Evolutionary conservation across 1,140 invertebrate species (phyloP).

Genomic region (Sycophaga agraensis): DNA sequence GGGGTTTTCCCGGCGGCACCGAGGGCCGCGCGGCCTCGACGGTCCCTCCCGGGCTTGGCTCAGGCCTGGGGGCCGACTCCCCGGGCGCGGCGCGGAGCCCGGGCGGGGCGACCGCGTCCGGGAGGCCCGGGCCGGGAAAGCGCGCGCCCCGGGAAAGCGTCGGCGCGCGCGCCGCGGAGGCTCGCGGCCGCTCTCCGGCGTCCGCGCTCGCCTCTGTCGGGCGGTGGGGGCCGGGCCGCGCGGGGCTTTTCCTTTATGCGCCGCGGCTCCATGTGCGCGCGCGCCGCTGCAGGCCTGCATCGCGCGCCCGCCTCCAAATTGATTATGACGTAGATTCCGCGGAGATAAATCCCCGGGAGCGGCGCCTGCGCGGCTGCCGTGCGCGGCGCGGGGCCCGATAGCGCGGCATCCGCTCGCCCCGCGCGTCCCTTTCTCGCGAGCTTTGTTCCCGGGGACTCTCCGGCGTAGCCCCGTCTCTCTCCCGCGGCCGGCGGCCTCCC

Average conservation of each 20-base stretch:
- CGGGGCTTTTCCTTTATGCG: not conserved
- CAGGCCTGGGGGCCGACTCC: too few species aligned
- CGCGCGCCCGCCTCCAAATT: too few species aligned
- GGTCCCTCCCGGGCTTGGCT: not conserved
- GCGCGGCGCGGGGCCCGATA: too few species aligned
- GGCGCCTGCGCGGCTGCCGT: too few species aligned
- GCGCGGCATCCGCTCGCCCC: too few species aligned
- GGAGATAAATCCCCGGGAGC: too few species aligned
- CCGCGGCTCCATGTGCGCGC: too few species aligned
- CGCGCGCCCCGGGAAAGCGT: not conserved
- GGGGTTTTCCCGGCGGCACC: too few species aligned
- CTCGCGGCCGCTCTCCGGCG: slow-evolving; percentile 20
- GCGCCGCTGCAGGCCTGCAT: too few species aligned
- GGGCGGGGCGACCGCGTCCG: not conserved
- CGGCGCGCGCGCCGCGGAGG: not conserved
- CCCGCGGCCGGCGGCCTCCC: not conserved
- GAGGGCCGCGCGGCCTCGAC: not conserved
- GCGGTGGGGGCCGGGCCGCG: not conserved
- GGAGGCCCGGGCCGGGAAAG: not conserved
- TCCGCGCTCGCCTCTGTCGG: slow-evolving; percentile 1
- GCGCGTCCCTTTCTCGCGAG: too few species aligned
- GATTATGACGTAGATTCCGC: too few species aligned
- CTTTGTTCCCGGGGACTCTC: not conserved
- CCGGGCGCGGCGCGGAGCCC: not conserved
- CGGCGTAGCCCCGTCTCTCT: too few species aligned